Percentiles rank a stretch among this genome's conserved stretches.
phyloP scores from a whole-genome alignment of 2,888 invertebrate species.

The Diaperis boleti region DNA sequence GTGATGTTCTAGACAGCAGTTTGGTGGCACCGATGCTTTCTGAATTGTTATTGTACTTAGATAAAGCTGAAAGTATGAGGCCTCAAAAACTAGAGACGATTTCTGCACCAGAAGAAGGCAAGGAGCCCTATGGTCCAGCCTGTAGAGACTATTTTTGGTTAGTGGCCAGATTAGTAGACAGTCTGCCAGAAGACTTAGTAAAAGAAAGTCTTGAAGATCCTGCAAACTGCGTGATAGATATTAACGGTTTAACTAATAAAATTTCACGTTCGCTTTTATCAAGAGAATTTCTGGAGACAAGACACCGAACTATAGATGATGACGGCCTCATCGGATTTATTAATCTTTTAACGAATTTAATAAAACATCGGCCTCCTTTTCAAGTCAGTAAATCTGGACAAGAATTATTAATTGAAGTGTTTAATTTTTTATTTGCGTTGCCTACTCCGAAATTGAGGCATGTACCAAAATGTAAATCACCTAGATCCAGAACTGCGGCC shows the following conservation, averaged over 20 bases:
- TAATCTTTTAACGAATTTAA: slow-evolving; percentile 86
- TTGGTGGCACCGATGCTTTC: slow-evolving; percentile 84
- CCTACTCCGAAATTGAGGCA: slow-evolving; percentile 88
- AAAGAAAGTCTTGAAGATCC: slow-evolving; percentile 74
- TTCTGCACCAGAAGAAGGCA: slow-evolving; percentile 79
- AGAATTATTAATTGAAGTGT: slow-evolving; percentile 77
- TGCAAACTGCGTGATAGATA: slow-evolving; percentile 72
- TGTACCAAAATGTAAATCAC: slow-evolving; percentile 94
- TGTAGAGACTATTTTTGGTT: slow-evolving; percentile 96
- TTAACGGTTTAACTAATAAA: slow-evolving; percentile 76
- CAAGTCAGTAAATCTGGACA: slow-evolving; percentile 84
- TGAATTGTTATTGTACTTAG: slow-evolving; percentile 83
- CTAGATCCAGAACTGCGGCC: slow-evolving; percentile 88
- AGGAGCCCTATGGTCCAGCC: slow-evolving; percentile 94
- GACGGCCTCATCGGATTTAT: slow-evolving; percentile 91
- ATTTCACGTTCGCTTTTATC: slow-evolving; percentile 81
- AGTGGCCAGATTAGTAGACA: slow-evolving; percentile 88
- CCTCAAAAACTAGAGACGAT: slow-evolving; percentile 69
- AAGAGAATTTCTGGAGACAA: slow-evolving; percentile 85
- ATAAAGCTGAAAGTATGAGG: slow-evolving; percentile 88
- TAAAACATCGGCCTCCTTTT: slow-evolving; percentile 90
- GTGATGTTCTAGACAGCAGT: slow-evolving; percentile 69
- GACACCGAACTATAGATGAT: slow-evolving; percentile 86
- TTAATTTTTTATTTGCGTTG: slow-evolving; percentile 90
- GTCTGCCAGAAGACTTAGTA: slow-evolving; percentile 82